Base-by-base conservation (phyloP, 2,113 vertebrate species). In the Trachemys scripta region DNA sequence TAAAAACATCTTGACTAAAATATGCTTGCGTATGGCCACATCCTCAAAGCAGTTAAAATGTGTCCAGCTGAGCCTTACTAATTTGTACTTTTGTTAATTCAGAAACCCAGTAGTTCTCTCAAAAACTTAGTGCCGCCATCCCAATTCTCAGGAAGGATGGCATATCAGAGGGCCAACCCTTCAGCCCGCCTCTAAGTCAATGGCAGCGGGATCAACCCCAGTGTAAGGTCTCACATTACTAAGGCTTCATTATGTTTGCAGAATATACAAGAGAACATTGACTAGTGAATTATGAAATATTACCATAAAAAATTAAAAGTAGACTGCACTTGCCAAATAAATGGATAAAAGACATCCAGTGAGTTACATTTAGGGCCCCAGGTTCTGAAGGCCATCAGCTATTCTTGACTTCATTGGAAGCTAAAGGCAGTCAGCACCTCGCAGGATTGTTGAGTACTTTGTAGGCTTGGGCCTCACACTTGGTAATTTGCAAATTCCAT, bases 161-260 rank as follows among this genome's bases (percentile, higher is more conserved):
- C 50, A 81, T 83, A 94, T 95, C 65, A 94, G 95, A 80, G 57
- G 82, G 82, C 51, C 89, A 88, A 87, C 95, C 62, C 8, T 17
- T 19, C 17, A n/a, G 35, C 35, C 35, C 2, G 25, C 16, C 62
- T 69, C 84, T 94, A 79, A 89, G 54, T 80, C 69, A 89, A 19
- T 51, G 88, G 50, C 75, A 45, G 16, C n/a, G 87, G 69, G 17
- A 20, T 69, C 57, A 78, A 76, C 47, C 91, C 91, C 84, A 54
- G 57, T 94, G 16, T 31, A 45, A 9, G 2, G 2, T 84, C 49
- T 95, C 3, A 1, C 29, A 6, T 14, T 35, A 42, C 59, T 50
- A 50, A 90, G 90, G 69, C 13, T 31, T 8, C 69, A 4, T 9
- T 51, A 27, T 38, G 57, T 49, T 54, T 31, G 89, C 53, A 90